Evolutionary conservation across 2,113 vertebrate genomes (phyloP).

Genomic region (Peucedramus taeniatus): DNA sequence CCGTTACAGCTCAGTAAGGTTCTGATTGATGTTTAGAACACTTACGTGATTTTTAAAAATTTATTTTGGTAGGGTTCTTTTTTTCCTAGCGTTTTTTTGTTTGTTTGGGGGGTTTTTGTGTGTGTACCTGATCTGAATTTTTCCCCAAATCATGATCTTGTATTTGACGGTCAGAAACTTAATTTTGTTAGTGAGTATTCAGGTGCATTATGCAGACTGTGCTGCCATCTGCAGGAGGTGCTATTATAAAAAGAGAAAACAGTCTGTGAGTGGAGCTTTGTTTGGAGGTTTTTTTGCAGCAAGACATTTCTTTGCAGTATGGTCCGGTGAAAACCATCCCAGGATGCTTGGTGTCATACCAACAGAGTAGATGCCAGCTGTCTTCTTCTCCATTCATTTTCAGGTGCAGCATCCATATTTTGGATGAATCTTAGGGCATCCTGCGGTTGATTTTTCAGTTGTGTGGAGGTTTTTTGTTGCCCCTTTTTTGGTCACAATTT

Average conservation of each 20-base stretch:
- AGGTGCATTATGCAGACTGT: background rate
- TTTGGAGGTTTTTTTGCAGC: background rate
- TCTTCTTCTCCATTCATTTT: background rate
- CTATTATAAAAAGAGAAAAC: background rate
- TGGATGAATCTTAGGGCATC: background rate
- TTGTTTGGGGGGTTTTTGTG: background rate
- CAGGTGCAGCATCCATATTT: background rate
- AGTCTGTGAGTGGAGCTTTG: background rate
- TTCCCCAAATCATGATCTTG: background rate
- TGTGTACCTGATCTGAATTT: accelerated
- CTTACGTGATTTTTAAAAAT: accelerated
- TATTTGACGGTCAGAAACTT: background rate
- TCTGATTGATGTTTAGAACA: background rate
- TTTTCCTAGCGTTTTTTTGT: background rate
- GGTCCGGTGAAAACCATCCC: background rate
- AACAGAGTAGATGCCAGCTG: background rate
- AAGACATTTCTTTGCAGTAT: background rate
- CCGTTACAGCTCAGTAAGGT: background rate
- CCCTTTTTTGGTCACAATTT: background rate
- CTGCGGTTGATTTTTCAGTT: background rate
- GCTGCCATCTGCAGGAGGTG: conserved; percentile 60
- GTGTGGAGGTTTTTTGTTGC: background rate
- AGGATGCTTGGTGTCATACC: background rate
- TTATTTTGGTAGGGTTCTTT: background rate
- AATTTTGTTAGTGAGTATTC: background rate